Evolutionary conservation across 2,797 vertebrate genomes (phyloP), one percentile per base, ranked within the genome.

Genomic region (Lithobates sylvaticus): DNA sequence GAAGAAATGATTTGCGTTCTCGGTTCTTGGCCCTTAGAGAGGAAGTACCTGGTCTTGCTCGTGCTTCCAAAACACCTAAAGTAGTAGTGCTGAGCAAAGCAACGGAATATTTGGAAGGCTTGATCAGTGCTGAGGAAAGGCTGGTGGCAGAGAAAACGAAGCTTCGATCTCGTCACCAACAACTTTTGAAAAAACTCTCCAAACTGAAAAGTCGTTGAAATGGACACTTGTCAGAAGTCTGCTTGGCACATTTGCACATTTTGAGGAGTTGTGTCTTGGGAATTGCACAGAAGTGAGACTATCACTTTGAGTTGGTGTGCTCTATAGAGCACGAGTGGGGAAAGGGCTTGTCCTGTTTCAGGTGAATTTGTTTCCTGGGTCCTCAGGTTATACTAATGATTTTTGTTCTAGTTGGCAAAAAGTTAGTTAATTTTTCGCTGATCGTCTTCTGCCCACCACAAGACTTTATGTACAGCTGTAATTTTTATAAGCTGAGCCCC

Each of bases 81-180:
- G 98, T 99, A 87, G 97, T 97, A 89, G 98, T 99, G 91, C 92
- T 99, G 90, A 97, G 97, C 87, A 97, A 96, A 71, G 97, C 98
- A 0, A 95, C 97, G 0, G 96, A 98, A 80, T 98, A 97, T 90
- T 93, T 99, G 86, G 90, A 92, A 67, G 91, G 96, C 23, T 94
- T 99, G 76, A 93, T 97, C 73, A 89, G 88, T 6, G 92, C 91
- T 0, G 98, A 99, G 91, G 95, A 94, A 92, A 95, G 95, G 89
- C 96, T 97, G 95, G 91, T 91, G 0, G 95, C 94, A 0, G 97
- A 98, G 93, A 97, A 96, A 90, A 94, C 95, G 89, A 97, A 96
- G 91, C 95, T 98, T 89, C 96, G 94, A 85, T 92, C 93, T 77
- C 93, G 89, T 82, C 96, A 97, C 89, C 92, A 93, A 88, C 97